Percentiles rank a stretch among this genome's conserved stretches.
Evolutionary conservation across 2,113 vertebrate genomes (phyloP).

Genomic region (Chamaetylas fuelleborni): DNA sequence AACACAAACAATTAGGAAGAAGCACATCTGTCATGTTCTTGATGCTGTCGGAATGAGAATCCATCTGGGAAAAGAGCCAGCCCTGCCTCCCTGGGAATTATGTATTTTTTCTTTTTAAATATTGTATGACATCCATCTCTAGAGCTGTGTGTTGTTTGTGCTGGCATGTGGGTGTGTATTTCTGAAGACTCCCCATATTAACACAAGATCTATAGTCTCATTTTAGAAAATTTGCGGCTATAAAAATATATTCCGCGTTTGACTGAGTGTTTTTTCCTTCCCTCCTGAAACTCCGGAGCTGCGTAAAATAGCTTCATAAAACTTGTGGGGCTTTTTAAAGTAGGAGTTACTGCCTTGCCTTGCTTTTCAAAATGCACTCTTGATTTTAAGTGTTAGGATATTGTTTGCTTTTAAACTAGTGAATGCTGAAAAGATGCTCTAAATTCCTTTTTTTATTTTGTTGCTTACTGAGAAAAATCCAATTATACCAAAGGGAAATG

Average conservation of each 20-base stretch:
- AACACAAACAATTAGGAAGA: constrained; percentile 10
- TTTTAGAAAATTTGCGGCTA: background rate
- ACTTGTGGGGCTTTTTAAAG: constrained; percentile 22
- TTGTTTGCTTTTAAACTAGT: constrained; percentile 6
- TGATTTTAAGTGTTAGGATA: background rate
- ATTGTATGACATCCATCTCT: background rate
- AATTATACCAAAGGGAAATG: constrained; percentile 3
- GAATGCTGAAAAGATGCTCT: background rate
- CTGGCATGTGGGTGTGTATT: background rate
- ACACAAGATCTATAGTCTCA: constrained; percentile 29
- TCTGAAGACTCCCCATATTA: constrained; percentile 20
- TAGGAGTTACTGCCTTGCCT: constrained; percentile 1
- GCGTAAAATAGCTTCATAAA: constrained; percentile 6
- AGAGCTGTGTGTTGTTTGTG: background rate
- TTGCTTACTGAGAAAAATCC: constrained; percentile 22
- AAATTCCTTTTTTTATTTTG: background rate
- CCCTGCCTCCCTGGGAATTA: background rate
- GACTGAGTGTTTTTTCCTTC: background rate
- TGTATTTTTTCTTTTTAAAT: constrained; percentile 4
- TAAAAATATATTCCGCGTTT: constrained; percentile 9
- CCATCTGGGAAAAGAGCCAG: constrained; percentile 31
- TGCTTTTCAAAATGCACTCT: constrained; percentile 2
- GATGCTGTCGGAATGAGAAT: background rate
- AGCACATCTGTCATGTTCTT: constrained; percentile 20
- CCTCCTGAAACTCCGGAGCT: background rate